phyloP scores from a whole-genome alignment of 2,113 vertebrate species.

The Saccopteryx leptura region DNA sequence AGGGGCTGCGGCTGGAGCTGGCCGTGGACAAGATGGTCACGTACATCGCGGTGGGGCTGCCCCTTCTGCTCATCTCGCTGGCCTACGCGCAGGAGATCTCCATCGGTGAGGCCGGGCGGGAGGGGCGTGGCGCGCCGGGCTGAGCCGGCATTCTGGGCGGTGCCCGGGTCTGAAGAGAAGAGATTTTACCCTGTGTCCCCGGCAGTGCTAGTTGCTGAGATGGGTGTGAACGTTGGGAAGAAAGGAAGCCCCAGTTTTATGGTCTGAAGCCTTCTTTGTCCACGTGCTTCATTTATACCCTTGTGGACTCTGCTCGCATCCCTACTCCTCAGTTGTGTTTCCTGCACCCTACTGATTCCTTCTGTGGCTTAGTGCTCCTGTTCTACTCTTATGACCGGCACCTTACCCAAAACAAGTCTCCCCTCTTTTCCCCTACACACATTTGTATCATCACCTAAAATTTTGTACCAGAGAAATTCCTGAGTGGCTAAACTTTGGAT shows the following conservation, averaged over 20 bases:
- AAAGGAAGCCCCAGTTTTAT: background rate
- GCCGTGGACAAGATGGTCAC: constrained; percentile 96
- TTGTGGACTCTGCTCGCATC: background rate
- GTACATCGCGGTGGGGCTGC: constrained; percentile 95
- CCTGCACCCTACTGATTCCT: background rate
- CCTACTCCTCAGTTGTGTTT: background rate
- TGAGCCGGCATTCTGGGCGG: background rate
- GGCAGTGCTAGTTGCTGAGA: too few species aligned
- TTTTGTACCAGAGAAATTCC: background rate
- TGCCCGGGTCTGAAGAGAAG: background rate
- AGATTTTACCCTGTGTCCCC: background rate
- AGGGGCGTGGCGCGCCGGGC: background rate
- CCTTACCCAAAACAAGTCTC: background rate
- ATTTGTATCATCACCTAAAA: background rate
- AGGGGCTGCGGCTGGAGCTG: constrained; percentile 96
- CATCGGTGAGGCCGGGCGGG: constrained; percentile 88
- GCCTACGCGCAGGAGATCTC: constrained; percentile 98
- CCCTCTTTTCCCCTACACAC: background rate
- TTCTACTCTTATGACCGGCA: background rate
- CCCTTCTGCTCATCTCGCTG: constrained; percentile 97
- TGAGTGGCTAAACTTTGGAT: background rate
- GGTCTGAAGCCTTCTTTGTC: background rate
- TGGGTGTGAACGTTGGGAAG: background rate
- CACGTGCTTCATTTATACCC: background rate
- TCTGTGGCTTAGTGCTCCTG: background rate